Evolutionary conservation across 2,797 vertebrate species (phyloP).

Genomic region (Crypturellus tataupa): DNA sequence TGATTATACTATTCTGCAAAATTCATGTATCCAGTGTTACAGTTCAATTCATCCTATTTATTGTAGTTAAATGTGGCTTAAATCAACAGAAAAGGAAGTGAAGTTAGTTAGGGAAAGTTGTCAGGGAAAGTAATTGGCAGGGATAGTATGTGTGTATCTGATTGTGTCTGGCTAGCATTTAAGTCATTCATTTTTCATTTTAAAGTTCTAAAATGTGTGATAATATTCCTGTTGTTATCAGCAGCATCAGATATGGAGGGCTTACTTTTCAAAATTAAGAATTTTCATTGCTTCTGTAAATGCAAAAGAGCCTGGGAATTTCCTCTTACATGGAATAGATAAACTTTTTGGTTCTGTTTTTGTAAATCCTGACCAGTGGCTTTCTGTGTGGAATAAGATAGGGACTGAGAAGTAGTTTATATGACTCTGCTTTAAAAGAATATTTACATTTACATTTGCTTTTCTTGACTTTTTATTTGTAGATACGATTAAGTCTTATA

Average conservation of each 20-base stretch:
- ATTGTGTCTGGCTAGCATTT: background rate
- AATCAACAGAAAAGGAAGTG: background rate
- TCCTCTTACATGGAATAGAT: background rate
- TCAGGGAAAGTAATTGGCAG: background rate
- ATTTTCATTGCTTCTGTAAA: background rate
- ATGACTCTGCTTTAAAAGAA: background rate
- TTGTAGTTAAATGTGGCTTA: background rate
- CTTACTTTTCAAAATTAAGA: background rate
- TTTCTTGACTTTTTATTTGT: background rate
- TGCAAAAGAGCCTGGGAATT: background rate
- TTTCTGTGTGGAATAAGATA: background rate
- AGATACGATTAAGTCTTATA: background rate
- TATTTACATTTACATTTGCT: background rate
- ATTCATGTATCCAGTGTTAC: background rate
- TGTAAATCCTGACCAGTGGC: background rate
- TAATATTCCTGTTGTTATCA: background rate
- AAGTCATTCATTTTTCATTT: background rate
- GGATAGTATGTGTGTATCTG: background rate
- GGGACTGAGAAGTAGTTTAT: background rate
- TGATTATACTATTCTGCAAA: background rate
- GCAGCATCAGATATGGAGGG: background rate
- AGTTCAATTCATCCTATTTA: background rate
- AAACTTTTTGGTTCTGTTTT: background rate
- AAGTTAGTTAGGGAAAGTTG: background rate
- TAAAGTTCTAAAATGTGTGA: background rate